Evolutionary conservation across 2,888 invertebrate species (phyloP).

Genomic region (Aromia moschata): DNA sequence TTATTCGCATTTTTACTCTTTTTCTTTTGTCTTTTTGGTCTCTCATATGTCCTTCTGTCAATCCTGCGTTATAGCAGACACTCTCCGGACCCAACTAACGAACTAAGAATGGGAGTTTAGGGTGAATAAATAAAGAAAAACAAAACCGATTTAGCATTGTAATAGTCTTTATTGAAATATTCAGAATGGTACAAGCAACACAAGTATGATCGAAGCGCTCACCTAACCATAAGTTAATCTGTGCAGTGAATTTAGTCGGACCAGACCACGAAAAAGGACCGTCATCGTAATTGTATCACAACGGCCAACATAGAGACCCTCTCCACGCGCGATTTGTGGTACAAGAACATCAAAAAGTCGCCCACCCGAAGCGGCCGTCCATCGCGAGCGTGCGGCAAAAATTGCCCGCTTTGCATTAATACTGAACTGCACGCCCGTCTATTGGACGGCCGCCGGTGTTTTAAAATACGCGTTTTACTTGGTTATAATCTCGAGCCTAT

Average conservation of each 20-base stretch:
- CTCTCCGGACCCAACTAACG: too few species aligned
- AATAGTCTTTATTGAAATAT: slow-evolving; percentile 59
- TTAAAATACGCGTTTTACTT: slow-evolving; percentile 15
- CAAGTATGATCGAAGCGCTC: slow-evolving; percentile 60
- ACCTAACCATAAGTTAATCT: slow-evolving; percentile 54
- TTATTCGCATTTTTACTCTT: too few species aligned
- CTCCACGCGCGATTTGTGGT: slow-evolving; percentile 20
- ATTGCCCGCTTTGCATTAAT: slow-evolving; percentile 23
- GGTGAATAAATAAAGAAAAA: slow-evolving; percentile 17
- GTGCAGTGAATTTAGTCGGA: slow-evolving; percentile 52
- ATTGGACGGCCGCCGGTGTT: slow-evolving; percentile 29
- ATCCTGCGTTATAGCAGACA: too few species aligned
- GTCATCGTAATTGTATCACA: slow-evolving; percentile 45
- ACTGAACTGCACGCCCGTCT: slow-evolving; percentile 31
- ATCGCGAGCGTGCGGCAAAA: slow-evolving; percentile 26
- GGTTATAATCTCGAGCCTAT: slow-evolving; percentile 13
- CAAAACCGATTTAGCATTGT: slow-evolving; percentile 29
- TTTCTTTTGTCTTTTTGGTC: too few species aligned
- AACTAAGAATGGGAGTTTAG: too few species aligned
- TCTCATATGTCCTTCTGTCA: too few species aligned
- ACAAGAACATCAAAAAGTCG: slow-evolving; percentile 35
- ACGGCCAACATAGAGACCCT: slow-evolving; percentile 19
- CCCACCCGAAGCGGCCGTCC: too few species aligned
- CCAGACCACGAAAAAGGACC: slow-evolving; percentile 45
- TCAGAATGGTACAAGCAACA: slow-evolving; percentile 63